Conservation (phyloP, 53 echinoderm and acorn worm species). For the Arbacia lixula region DNA sequence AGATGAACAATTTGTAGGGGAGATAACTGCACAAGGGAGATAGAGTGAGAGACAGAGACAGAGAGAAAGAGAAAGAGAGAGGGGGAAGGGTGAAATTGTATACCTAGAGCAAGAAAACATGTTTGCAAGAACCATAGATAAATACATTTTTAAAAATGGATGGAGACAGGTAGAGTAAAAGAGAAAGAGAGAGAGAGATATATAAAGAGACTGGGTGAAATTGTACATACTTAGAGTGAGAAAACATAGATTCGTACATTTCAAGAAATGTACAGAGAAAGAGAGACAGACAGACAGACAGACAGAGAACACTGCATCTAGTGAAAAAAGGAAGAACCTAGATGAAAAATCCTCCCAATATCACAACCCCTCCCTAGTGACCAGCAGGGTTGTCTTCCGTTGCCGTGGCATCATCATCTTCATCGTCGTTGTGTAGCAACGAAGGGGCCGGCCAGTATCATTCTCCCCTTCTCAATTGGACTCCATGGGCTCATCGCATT, state of each 20-base stretch:
- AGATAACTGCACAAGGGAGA: too few species aligned
- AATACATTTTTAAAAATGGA: too few species aligned
- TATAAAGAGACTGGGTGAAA: background rate
- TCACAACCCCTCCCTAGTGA: conserved; percentile 19
- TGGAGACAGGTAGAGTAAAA: too few species aligned
- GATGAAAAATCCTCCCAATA: conserved; percentile 19
- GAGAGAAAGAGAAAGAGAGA: background rate
- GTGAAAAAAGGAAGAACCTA: too few species aligned
- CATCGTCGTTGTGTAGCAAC: conserved; percentile 8
- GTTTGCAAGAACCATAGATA: too few species aligned
- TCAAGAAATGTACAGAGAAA: too few species aligned
- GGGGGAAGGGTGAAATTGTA: background rate
- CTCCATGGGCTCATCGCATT: conserved; percentile 27
- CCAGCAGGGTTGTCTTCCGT: conserved; percentile 5
- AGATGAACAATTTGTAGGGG: too few species aligned
- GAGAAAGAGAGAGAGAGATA: background rate
- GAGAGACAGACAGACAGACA: too few species aligned
- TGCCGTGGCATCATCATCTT: conserved; percentile 21
- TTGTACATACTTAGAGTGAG: background rate
- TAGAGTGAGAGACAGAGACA: background rate
- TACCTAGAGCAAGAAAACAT: background rate
- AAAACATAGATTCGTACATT: too few species aligned
- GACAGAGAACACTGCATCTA: too few species aligned
- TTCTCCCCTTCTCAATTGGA: conserved; percentile 17
- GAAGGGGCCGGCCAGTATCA: too few species aligned